These are phyloP conservation scores for Agrochola litura DNA, from an alignment of 2,888 invertebrate species.

Conservation along the genomic window DNA sequence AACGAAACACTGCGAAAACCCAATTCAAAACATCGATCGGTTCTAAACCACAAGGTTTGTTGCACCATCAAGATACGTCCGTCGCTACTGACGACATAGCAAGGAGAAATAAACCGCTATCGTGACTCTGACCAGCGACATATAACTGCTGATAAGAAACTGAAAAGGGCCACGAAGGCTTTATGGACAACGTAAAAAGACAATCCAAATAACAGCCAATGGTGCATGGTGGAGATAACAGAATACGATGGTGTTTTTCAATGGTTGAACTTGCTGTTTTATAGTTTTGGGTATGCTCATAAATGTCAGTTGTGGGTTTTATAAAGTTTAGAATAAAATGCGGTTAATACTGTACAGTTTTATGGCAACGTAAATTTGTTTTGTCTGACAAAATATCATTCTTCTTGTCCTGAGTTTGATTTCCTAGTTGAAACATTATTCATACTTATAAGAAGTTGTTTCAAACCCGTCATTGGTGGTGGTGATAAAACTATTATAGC, in stretches of 20 bases:
- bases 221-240: constrained; percentile 51
- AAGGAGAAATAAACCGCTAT: constrained; percentile 61
- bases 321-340: constrained; percentile 21
- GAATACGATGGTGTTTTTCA: constrained; percentile 57
- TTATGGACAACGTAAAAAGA: constrained; percentile 71
- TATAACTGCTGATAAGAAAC: constrained; percentile 65
- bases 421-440: background rate
- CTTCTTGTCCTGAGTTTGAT: background rate
- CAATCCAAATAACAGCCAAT: constrained; percentile 62
- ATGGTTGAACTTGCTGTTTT: constrained; percentile 58
- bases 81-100: constrained; percentile 32
- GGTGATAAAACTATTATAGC: background rate
- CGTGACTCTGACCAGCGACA: constrained; percentile 57
- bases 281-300: constrained; percentile 48
- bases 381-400: background rate
- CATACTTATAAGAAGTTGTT: background rate
- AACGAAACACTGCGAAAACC: background rate
- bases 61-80: constrained; percentile 36
- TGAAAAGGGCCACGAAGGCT: constrained; percentile 64
- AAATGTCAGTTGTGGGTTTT: constrained; percentile 22
- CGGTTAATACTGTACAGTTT: constrained; percentile 18
- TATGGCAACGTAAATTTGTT: background rate
- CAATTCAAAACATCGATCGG: background rate
- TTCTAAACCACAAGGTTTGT: constrained; percentile 8
- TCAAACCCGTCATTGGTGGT: background rate